These are phyloP conservation scores for Morpho deidamia DNA, from an alignment of 2,888 invertebrate species.

Conservation along the genomic window DNA sequence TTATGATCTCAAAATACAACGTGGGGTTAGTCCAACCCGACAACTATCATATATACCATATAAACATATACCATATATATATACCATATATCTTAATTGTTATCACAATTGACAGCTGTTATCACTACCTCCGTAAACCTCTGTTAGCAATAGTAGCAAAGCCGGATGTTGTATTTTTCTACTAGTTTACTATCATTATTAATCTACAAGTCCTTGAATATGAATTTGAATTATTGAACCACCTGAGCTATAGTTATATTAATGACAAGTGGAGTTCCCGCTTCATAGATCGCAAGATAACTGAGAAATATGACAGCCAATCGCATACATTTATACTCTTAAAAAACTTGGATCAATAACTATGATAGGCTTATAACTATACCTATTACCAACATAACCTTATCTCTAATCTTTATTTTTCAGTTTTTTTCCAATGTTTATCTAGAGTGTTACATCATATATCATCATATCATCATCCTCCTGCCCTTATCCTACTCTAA, in stretches of 20 bases:
- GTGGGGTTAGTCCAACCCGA: too few relatives aligned
- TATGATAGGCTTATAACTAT: neutral
- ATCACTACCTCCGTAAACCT: neutral
- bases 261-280: slow-evolving; percentile 13
- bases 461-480: too few relatives aligned
- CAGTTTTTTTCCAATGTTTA: too few relatives aligned
- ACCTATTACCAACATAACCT: too few relatives aligned
- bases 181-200: slow-evolving; percentile 18
- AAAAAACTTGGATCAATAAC: neutral
- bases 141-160: slow-evolving; percentile 3
- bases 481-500: too few relatives aligned
- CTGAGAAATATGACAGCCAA: slow-evolving; percentile 8
- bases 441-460: too few relatives aligned
- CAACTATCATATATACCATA: too few relatives aligned
- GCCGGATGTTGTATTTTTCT: slow-evolving; percentile 20
- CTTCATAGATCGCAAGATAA: slow-evolving; percentile 11
- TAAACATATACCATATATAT: too few relatives aligned
- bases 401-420: too few relatives aligned
- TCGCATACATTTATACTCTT: neutral
- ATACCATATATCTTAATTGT: too few relatives aligned
- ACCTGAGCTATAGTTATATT: slow-evolving; percentile 17
- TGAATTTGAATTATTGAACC: slow-evolving; percentile 21
- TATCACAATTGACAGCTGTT: neutral
- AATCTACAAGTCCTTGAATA: slow-evolving; percentile 19
- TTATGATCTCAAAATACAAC: too few relatives aligned